Base-by-base conservation (phyloP, 2,113 vertebrate genomes). In the Ammodramus savannarum region DNA sequence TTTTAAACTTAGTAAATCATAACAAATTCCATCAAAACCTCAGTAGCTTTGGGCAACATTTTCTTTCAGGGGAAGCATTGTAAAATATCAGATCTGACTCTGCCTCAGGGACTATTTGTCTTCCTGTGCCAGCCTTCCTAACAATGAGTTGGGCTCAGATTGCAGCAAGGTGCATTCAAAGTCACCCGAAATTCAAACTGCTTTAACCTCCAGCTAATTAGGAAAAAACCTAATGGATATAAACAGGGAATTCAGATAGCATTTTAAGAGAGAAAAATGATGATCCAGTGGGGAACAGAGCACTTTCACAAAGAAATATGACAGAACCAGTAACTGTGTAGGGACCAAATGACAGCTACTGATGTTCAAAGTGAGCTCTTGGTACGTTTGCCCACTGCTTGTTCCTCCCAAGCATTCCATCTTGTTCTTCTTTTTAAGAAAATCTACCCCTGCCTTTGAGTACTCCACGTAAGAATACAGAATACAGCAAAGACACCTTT, bases 1-100 rank as follows among this genome's bases (percentile, higher is more conserved):
- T 91, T 91, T 93, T 89, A 95, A 87, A 95, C 34, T 29, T 68
- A 58, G 73, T 65, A 79, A 86, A 82, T 80, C 82, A 58, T 66
- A 83, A 16, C 38, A 85, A 91, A 89, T 69, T 65, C 38, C 36
- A 71, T 54, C 9, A 69, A 67, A 91, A 52, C 29, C 32, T 61
- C 46, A 87, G 65, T 78, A 93, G 63, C 43, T 38, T 22, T 75
- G 31, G 18, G 38, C 84, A 80, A 58, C 5, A 34, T 43, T 85
- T 80, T 77, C 36, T 84, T 84, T 31, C 57, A 67, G 31, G 4
- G 34, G 13, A 79, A 85, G 34, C 25, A 29, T 0, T 65, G 48
- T 54, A 39, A 86, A 86, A 17, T 44, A 82, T 18, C 13, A 21
- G 6, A 68, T 32, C 11, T 85, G 48, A 82, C 17, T 48, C 29